Percentiles rank a stretch among this genome's conserved stretches.
These are phyloP conservation scores for Psammodynastes pulverulentus DNA, from an alignment of 2,113 vertebrate genomes.

Conservation along the genomic window DNA sequence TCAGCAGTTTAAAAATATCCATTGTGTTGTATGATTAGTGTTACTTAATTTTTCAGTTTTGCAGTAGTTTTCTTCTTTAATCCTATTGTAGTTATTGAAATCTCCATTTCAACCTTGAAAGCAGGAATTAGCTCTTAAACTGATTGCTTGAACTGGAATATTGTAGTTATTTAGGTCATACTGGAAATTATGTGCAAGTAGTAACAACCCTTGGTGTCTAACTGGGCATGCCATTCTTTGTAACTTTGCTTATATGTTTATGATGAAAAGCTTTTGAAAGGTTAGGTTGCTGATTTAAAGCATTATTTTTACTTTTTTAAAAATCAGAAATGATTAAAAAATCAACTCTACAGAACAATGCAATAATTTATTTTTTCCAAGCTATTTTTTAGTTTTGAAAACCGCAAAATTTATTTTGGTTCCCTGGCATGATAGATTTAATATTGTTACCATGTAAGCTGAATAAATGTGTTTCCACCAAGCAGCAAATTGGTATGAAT, in stretches of 20 bases:
- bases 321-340: no score
- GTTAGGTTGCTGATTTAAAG: conserved; percentile 54
- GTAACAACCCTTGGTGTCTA: conserved; percentile 55
- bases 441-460: background rate
- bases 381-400: background rate
- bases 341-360: background rate
- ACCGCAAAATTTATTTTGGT: background rate
- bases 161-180: conserved; percentile 55
- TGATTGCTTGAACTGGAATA: conserved; percentile 50
- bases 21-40: background rate
- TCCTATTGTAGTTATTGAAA: conserved; percentile 33
- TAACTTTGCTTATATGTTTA: conserved; percentile 56
- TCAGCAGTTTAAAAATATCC: background rate
- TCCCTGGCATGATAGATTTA: background rate
- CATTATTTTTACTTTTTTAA: conserved; percentile 52
- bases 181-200: conserved; percentile 65
- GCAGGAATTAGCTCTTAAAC: conserved; percentile 45
- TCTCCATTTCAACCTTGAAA: conserved; percentile 49
- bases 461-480: background rate
- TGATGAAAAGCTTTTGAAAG: conserved; percentile 43
- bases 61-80: conserved; percentile 1
- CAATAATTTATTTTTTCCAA: background rate
- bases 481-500: background rate
- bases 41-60: conserved; percentile 32
- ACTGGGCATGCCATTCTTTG: conserved; percentile 65